Base-by-base conservation (phyloP, 2,888 invertebrate genomes). In the Drosophila aldrichi region DNA sequence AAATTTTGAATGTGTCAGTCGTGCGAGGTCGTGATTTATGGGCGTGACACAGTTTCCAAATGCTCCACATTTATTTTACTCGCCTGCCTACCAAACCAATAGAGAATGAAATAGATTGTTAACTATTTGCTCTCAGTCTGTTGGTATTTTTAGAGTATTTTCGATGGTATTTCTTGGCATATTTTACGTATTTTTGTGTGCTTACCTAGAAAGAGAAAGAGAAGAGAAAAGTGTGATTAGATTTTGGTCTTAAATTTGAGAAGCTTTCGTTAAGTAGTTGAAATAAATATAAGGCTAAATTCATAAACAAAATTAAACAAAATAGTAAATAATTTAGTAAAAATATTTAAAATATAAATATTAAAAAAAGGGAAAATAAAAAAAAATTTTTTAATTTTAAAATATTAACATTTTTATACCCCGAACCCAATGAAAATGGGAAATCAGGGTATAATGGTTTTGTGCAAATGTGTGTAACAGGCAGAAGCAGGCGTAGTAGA, bases 21-120 rank as follows among this genome's bases (percentile, higher is more conserved):
- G 55, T 58, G 55, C 46, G 55, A 10, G 71, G 34, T 22, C 66
- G 34, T 88, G 84, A 84, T 88, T 84, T 86, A 84, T 88, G 87
- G 67, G 81, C 52, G 59, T 74, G 88, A 86, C 89, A 84, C 69
- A 88, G 72, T 86, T 88, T 81, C 64, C 66, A 72, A 79, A 59
- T 88, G 86, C 81, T 85, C 86, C 80, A 85, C 67, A 88, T 79
- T 49, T 44, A 22, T 46, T 25, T 49, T 55, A 61, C 65, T 73
- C 34, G 65, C 55, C 55, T 22, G 22, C 18, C n/a, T n/a, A n/a
- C n/a, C n/a, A n/a, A n/a, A 16, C 49, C 20, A 38, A 20, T 22
- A 65, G 32, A 40, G 34, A 60, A 65, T 44, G 34, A 60, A 65
- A 48, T 25, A 44, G 56, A 48, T 48, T 34, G 44, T 70, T 60